Evolutionary conservation across 2,797 vertebrate species (phyloP).

Genomic region (Erethizon dorsatum): DNA sequence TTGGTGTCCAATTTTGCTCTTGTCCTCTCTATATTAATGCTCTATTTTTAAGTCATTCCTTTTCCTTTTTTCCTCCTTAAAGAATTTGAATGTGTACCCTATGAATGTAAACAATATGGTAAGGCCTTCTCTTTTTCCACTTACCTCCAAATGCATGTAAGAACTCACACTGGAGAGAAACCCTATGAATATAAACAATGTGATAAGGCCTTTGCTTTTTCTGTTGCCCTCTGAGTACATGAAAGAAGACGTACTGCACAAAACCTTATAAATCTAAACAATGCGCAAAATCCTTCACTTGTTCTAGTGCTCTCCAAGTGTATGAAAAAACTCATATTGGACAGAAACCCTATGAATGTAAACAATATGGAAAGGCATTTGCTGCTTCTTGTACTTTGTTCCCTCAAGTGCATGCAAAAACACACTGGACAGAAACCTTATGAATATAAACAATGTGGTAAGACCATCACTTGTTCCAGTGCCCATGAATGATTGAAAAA

Average conservation of each 20-base stretch:
- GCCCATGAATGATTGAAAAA: not conserved
- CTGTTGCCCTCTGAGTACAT: not conserved
- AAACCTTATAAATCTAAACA: not conserved
- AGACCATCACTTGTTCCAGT: not conserved
- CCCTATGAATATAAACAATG: not conserved
- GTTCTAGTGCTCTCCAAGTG: not conserved
- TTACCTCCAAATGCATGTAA: not conserved
- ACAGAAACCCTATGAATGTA: not conserved
- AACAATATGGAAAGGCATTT: not conserved
- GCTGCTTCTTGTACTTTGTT: not conserved
- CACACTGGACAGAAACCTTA: not conserved
- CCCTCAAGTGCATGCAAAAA: not conserved
- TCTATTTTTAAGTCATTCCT: constrained; percentile 47
- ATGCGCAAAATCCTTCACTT: not conserved
- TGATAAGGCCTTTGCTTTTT: not conserved
- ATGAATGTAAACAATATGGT: not conserved
- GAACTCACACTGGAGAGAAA: not conserved
- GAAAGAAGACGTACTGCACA: not conserved
- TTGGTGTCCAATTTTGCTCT: not conserved
- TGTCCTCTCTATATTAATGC: not conserved
- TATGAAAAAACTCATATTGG: not conserved
- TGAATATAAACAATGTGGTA: not conserved
- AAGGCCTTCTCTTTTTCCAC: not conserved
- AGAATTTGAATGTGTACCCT: not conserved
- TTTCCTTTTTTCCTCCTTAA: not conserved